These are phyloP conservation scores for Grantiella picta DNA, from an alignment of 2,113 vertebrate species.

Conservation along the genomic window DNA sequence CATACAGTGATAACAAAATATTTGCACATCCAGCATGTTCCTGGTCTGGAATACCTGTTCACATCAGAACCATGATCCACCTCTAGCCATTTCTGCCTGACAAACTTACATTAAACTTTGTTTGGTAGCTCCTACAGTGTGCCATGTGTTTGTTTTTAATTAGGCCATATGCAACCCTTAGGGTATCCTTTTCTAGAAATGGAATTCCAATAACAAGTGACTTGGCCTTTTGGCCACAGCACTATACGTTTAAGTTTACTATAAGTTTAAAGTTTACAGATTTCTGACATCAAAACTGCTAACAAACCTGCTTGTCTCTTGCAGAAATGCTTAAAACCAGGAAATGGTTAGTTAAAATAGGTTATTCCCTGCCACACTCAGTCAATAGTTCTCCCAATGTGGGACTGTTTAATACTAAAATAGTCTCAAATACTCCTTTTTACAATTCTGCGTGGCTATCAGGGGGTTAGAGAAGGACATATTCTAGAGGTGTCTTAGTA, in stretches of 20 bases:
- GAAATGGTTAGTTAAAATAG: not conserved
- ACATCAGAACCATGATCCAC: not conserved
- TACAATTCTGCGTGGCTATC: not conserved
- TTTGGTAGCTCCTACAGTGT: not conserved
- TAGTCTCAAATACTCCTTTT: no score
- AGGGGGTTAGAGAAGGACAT: not conserved
- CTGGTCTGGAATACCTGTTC: not conserved
- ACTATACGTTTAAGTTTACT: no score
- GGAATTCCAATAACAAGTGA: not conserved
- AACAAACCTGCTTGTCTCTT: not conserved
- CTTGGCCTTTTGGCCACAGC: not conserved
- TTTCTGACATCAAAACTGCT: not conserved
- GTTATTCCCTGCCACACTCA: not conserved
- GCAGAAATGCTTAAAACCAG: not conserved
- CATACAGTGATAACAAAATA: not conserved
- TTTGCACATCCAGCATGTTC: not conserved
- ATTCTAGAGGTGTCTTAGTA: not conserved
- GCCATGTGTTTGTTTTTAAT: not conserved
- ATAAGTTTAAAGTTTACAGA: not conserved
- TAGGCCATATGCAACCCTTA: not conserved
- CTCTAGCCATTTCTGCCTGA: not conserved
- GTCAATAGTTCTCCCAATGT: rapidly evolving
- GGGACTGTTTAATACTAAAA: not conserved
- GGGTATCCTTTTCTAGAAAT: not conserved
- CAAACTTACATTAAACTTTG: not conserved